Evolutionary conservation across 2,797 vertebrate species (phyloP), one percentile per base, ranked within the genome.

Genomic region (Gymnodraco acuticeps): DNA sequence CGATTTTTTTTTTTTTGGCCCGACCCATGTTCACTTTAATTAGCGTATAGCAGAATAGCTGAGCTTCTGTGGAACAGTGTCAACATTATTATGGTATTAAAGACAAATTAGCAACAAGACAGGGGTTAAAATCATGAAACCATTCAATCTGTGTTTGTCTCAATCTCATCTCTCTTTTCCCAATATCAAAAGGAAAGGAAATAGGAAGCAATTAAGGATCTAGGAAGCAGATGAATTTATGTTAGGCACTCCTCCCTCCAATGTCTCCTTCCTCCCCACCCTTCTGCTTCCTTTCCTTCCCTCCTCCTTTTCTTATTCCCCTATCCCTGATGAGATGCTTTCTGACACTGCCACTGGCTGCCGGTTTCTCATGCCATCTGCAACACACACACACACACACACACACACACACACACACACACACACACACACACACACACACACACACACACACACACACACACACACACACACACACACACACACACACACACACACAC

Each of bases 281-380:
- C 15, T 53, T 73, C 60, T 87, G 65, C 66, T 74, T 76, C 47
- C 52, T 74, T 72, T 47, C 50, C 66, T 62, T 55, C 47, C 52
- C 60, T 62, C 81, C 61, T 62, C 65, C 51, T 43, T 60, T 56
- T 68, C 71, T 54, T 76, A 73, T 64, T 80, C 73, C 67, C 54
- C 67, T 62, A 20, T 59, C 63, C 59, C 73, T 92, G 92, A 93
- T 70, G 64, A 89, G 84, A 93, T 93, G 67, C 73, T 87, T 86
- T 84, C 75, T 89, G 92, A 91, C 92, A 89, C 66, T 19, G 82
- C 89, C 86, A 89, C 85, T 88, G 88, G 87, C 90, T 87, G 85
- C 86, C 15, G 64, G 62, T 86, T 88, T 83, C 85, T 80, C 74
- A 58, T 73, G 78, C 88, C 81, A 87, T 92, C 84, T 90, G 89